phyloP scores from a whole-genome alignment of 2,888 invertebrate genomes.

The Alviniconcha strummeri region DNA sequence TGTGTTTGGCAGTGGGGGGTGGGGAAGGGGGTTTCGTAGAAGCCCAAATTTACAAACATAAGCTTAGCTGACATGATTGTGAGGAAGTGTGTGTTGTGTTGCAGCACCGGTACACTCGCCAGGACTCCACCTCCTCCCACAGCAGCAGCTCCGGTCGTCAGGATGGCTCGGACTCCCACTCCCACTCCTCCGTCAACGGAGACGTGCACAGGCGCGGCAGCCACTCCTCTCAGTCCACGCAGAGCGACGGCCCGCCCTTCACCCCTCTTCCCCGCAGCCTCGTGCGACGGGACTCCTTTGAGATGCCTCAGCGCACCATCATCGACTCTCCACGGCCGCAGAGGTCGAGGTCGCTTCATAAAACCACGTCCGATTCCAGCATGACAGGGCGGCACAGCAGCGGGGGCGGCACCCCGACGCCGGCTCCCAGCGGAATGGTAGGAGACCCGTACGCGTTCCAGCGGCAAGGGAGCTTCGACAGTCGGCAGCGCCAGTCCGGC shows the following conservation, averaged over 20 bases:
- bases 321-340: slow-evolving; percentile 62
- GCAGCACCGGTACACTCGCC: slow-evolving; percentile 65
- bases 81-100: not conserved
- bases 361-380: slow-evolving; percentile 38
- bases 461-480: slow-evolving; percentile 38
- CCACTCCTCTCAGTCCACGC: slow-evolving; percentile 62
- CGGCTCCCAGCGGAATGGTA: slow-evolving; percentile 25
- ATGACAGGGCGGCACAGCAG: slow-evolving; percentile 42
- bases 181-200: slow-evolving; percentile 51
- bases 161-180: slow-evolving; percentile 49
- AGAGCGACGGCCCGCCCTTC: slow-evolving; percentile 55
- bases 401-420: slow-evolving; percentile 46
- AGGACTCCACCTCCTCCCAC: slow-evolving; percentile 67
- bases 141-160: slow-evolving; percentile 61
- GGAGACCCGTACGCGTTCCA: slow-evolving; percentile 34
- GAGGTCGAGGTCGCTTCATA: slow-evolving; percentile 44
- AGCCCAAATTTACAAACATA: no score
- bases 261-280: slow-evolving; percentile 54
- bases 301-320: slow-evolving; percentile 47
- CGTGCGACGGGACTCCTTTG: slow-evolving; percentile 49
- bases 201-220: slow-evolving; percentile 64
- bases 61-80: not conserved
- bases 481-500: slow-evolving; percentile 31
- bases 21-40: not conserved
- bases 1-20: not conserved